Conservation (phyloP, 1,140 invertebrate genomes). For the Trachelipus rathkii region DNA sequence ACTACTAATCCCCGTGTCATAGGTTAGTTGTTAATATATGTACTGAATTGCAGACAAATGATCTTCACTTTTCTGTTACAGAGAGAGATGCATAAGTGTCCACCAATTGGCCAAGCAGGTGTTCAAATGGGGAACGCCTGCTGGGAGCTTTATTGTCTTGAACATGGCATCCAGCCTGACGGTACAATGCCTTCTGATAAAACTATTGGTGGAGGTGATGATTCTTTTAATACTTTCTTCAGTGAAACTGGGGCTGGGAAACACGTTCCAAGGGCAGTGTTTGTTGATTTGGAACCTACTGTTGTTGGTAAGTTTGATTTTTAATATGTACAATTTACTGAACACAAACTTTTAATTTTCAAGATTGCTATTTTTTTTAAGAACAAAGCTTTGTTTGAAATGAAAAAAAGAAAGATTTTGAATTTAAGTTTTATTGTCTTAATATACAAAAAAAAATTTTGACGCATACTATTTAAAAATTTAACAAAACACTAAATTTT, state of each 20-base stretch:
- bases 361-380: no score
- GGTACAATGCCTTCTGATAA: constrained; percentile 50
- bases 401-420: no score
- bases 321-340: neutral
- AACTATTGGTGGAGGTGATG: constrained; percentile 50
- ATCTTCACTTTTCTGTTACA: no score
- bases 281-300: constrained; percentile 57
- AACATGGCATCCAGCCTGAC: constrained; percentile 54
- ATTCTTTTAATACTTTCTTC: constrained; percentile 49
- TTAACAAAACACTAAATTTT: no score
- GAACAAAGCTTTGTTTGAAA: no score
- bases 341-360: no score
- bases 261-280: constrained; percentile 56
- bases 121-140: constrained; percentile 66
- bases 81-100: constrained; percentile 73
- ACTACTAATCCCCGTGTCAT: no score
- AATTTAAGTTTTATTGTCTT: no score
- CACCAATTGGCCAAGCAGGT: constrained; percentile 83
- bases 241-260: constrained; percentile 50
- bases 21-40: no score
- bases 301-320: constrained; percentile 44
- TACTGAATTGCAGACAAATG: no score
- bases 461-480: no score
- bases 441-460: no score
- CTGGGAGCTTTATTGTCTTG: constrained; percentile 60